Base-by-base conservation (phyloP, 2,797 vertebrate species). In the Tokudaia tokunoshimensis region DNA sequence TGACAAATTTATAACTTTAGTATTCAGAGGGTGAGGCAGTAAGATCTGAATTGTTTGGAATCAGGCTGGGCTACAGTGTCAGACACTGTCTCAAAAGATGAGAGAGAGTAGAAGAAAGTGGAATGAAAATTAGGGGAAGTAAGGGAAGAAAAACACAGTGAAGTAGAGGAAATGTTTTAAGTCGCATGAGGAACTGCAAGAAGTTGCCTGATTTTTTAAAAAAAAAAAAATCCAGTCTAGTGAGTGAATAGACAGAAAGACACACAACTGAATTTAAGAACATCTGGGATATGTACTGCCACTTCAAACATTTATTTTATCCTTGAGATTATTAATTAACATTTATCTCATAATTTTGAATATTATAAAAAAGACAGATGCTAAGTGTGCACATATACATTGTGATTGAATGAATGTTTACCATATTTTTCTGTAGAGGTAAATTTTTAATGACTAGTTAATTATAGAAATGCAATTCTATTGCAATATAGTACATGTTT, bases 381-480 rank as follows among this genome's bases (percentile, higher is more conserved):
- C 41, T 41, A 75, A 13, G 74, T 47, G 11, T 44, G 22, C 7
- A 47, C 76, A 34, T 20, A 80, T 34, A 19, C 17, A 34, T 79
- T 55, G 14, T 80, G 47, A 52, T 80, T 55, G 50, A 29, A 47
- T 47, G 11, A 55, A 55, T 80, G 7, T 31, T n/a, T 80, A 79
- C 7, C 26, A 5, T 50, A 52, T 55, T 80, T 76, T 76, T 91
- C 92, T 97, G 98, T 97, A 98, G 98, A 98, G 92, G 98, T 98
- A 98, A 98, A 98, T 98, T 98, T 99, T 99, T 99, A 99, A 99
- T 99, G 98, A 98, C 98, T 99, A 98, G 98, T 99, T 99, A 99
- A 99, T 99, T 98, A 98, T 99, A 98, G 98, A 98, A 99, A 99
- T 99, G 99, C 98, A 99, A 99, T 98, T 98, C 99, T 98, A 99